These are phyloP conservation scores for Neocrepidodera transversa DNA, from an alignment of 2,888 invertebrate genomes.

Conservation along the genomic window DNA sequence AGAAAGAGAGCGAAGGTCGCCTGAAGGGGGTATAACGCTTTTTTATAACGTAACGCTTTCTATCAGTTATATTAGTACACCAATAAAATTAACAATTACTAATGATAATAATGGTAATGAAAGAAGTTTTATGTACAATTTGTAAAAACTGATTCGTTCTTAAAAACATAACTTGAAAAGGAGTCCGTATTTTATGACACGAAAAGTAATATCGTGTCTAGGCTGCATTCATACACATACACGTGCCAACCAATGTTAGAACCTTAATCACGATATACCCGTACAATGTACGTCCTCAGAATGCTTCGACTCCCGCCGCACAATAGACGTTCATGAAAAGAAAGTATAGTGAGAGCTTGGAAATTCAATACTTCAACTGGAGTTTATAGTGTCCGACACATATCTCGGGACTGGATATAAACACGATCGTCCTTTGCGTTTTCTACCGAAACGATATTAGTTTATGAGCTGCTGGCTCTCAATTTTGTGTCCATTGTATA, in stretches of 20 bases:
- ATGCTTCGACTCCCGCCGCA: neutral
- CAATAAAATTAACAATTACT: too few species aligned
- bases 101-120: too few species aligned
- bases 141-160: too few species aligned
- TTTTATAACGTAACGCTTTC: too few species aligned
- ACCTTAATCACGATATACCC: neutral
- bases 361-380: constrained; percentile 5
- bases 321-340: constrained; percentile 5
- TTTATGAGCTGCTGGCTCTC: constrained; percentile 4
- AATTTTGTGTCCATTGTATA: constrained; percentile 1
- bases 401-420: constrained; percentile 11
- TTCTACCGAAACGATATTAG: neutral
- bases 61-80: too few species aligned
- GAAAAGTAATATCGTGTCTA: too few species aligned
- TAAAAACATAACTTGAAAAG: too few species aligned
- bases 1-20: too few species aligned
- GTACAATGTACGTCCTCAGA: neutral
- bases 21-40: too few species aligned
- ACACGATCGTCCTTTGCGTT: constrained; percentile 1
- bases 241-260: neutral
- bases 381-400: neutral
- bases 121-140: too few species aligned
- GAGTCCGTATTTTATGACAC: too few species aligned
- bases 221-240: too few species aligned
- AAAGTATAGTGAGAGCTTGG: constrained; percentile 1